Evolutionary conservation across 2,888 invertebrate genomes (phyloP).

Genomic region (Eueremaeus valkanovi): DNA sequence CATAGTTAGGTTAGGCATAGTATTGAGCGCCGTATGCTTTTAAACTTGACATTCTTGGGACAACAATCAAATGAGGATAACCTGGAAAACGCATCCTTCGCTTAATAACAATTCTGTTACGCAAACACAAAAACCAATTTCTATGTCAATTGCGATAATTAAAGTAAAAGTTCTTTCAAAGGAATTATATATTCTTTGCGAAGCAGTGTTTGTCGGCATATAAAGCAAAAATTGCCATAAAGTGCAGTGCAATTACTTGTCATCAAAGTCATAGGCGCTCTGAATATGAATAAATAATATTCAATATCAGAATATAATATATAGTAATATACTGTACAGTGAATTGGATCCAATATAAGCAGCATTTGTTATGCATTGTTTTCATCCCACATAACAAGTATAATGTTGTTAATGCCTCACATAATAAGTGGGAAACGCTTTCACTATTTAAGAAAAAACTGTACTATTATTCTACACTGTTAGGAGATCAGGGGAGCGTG

Average conservation of each 20-base stretch:
- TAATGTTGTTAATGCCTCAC: conserved; percentile 18
- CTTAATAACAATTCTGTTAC: conserved; percentile 21
- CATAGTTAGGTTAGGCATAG: not conserved
- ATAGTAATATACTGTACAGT: too few species aligned
- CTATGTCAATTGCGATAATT: conserved; percentile 27
- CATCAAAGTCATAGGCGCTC: not conserved
- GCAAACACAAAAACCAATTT: conserved; percentile 7
- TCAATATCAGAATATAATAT: not conserved
- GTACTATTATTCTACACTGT: conserved; percentile 1
- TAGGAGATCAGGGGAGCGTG: not conserved
- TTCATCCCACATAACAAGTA: conserved; percentile 2
- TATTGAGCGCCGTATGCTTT: not conserved
- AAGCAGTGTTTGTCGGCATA: not conserved
- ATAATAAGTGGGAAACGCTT: conserved; percentile 29
- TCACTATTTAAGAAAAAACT: conserved; percentile 12
- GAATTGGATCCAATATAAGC: too few species aligned
- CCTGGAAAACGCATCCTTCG: conserved; percentile 33
- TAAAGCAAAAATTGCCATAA: not conserved
- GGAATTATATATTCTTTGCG: not conserved
- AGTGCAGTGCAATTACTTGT: conserved; percentile 1
- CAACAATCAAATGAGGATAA: conserved; percentile 7
- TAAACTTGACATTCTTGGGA: conserved; percentile 27
- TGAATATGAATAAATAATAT: not conserved
- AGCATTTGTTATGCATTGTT: conserved; percentile 17
- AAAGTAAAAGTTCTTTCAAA: conserved; percentile 4